These are phyloP conservation scores for Bothrops jararaca DNA, from an alignment of 2,113 vertebrate genomes.

Conservation along the genomic window DNA sequence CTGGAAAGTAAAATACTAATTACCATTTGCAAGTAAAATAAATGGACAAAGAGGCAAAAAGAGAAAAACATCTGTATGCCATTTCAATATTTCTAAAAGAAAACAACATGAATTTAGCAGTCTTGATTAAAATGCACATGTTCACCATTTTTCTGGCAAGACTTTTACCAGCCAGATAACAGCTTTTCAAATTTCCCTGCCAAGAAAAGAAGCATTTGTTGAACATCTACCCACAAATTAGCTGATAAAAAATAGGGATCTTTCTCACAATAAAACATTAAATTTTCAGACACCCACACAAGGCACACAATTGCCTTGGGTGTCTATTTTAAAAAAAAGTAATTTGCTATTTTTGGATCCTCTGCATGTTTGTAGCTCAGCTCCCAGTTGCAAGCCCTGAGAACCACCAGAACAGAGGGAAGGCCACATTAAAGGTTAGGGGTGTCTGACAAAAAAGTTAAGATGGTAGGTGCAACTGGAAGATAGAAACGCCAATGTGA, in stretches of 20 bases:
- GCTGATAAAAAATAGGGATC: not conserved
- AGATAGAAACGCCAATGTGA: not conserved
- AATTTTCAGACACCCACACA: not conserved
- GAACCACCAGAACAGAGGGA: not conserved
- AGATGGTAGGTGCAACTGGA: not conserved
- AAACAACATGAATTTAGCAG: not conserved
- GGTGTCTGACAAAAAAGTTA: not conserved
- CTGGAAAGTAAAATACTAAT: not conserved
- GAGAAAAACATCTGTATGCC: not conserved
- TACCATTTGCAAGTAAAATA: not conserved
- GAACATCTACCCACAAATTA: not conserved
- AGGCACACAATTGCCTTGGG: not conserved
- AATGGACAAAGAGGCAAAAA: not conserved
- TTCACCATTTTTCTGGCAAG: not conserved
- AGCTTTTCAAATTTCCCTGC: not conserved
- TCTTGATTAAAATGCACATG: not conserved
- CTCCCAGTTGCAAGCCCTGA: not conserved
- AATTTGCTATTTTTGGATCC: slow-evolving; percentile 18
- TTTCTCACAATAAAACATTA: not conserved
- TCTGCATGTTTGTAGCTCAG: not conserved
- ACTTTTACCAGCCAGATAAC: not conserved
- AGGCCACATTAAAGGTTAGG: not conserved
- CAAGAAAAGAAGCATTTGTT: not conserved
- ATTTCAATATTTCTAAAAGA: not conserved
- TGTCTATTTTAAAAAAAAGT: not conserved